Evolutionary conservation across 2,888 invertebrate genomes (phyloP).

Genomic region (Lottia gigantea): DNA sequence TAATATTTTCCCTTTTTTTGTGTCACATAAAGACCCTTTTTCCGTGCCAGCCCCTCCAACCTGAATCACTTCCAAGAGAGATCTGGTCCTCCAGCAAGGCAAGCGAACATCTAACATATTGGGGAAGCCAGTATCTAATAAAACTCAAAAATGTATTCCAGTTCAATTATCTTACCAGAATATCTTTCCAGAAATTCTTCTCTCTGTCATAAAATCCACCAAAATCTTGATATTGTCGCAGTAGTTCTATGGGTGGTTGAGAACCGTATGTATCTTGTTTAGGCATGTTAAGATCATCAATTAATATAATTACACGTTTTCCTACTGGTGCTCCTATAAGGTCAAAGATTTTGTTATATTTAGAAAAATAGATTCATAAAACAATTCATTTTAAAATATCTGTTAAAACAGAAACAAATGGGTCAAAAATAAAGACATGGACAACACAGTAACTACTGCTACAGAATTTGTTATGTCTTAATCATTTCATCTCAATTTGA

Average conservation of each 20-base stretch:
- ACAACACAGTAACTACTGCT: no score
- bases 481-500: no score
- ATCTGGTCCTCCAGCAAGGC: no score
- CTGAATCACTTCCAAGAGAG: no score
- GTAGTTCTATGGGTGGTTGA: constrained; percentile 69
- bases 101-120: no score
- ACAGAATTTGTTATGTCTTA: no score
- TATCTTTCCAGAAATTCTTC: constrained; percentile 88
- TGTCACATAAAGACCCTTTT: no score
- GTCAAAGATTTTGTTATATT: background rate
- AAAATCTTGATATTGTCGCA: constrained; percentile 82
- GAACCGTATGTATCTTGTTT: constrained; percentile 69
- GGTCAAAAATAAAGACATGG: background rate
- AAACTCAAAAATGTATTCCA: no score
- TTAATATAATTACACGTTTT: constrained; percentile 85
- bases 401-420: background rate
- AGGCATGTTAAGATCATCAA: constrained; percentile 95
- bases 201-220: constrained; percentile 88
- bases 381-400: no score
- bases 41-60: no score
- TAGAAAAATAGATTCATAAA: constrained; percentile 2
- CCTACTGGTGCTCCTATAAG: constrained; percentile 81
- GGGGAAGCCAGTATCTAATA: no score
- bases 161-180: constrained; percentile 69
- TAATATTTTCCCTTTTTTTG: no score